phyloP scores from a whole-genome alignment of 2,888 invertebrate species.

The Morinoia aosen region DNA sequence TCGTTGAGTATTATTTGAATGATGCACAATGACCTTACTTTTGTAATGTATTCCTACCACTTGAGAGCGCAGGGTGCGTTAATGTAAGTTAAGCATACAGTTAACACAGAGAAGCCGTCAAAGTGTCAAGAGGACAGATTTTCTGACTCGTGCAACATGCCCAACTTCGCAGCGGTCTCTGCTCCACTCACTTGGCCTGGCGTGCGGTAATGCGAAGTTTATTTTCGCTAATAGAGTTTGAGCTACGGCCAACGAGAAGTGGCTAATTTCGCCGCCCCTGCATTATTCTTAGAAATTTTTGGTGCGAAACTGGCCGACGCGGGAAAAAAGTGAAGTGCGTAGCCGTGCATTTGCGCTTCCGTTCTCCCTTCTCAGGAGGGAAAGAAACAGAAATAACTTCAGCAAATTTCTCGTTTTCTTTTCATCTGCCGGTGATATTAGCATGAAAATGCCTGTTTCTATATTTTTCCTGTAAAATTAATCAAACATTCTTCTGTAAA shows the following conservation, averaged over 20 bases:
- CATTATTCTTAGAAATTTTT: not conserved
- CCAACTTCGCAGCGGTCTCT: not conserved
- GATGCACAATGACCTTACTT: not conserved
- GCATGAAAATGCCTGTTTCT: not conserved
- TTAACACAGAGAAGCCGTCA: not conserved
- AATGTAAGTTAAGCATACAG: not conserved
- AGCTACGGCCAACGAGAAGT: not conserved
- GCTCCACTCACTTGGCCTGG: not conserved
- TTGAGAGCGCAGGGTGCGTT: not conserved
- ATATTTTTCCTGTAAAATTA: not conserved
- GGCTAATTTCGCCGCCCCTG: not conserved
- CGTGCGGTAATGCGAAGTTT: not conserved
- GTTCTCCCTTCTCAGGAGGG: not conserved
- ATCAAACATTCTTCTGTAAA: not conserved
- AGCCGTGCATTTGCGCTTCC: not conserved
- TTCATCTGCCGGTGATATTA: not conserved
- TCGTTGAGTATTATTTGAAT: not conserved
- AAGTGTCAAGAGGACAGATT: not conserved
- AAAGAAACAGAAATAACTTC: not conserved
- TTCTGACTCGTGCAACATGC: not conserved
- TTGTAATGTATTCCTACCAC: not conserved
- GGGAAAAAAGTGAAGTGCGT: not conserved
- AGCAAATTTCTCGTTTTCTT: not conserved
- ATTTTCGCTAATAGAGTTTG: constrained; percentile 1
- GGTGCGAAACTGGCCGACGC: not conserved